phyloP scores from a whole-genome alignment of 2,888 invertebrate species.

The Melinaea menophilus region DNA sequence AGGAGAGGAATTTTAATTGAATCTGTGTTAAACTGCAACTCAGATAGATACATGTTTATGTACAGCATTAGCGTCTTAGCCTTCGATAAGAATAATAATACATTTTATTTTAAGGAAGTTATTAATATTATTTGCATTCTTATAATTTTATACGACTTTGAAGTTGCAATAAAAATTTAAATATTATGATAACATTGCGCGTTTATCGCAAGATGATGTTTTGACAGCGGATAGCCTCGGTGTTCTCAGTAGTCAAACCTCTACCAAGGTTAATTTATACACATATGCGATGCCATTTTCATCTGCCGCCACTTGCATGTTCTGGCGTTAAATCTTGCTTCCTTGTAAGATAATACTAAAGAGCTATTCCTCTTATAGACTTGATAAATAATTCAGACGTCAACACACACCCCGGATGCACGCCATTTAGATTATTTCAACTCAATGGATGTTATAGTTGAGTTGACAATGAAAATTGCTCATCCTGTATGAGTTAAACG shows the following conservation, averaged over 20 bases:
- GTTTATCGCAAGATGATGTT: neutral
- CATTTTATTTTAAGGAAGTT: constrained; percentile 1
- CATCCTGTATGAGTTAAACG: constrained; percentile 52
- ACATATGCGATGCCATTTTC: constrained; percentile 3
- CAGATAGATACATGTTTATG: constrained; percentile 21
- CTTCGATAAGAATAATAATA: neutral
- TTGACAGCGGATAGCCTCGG: constrained; percentile 1
- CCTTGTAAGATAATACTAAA: constrained; percentile 43
- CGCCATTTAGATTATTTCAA: constrained; percentile 73
- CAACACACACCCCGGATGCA: constrained; percentile 75
- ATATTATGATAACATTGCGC: no score
- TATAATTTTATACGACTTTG: neutral
- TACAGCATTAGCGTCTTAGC: neutral
- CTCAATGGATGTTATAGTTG: constrained; percentile 69
- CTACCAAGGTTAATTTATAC: no score
- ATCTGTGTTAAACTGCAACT: constrained; percentile 20
- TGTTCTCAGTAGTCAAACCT: neutral
- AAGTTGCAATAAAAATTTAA: no score
- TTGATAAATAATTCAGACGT: constrained; percentile 50
- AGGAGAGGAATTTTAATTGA: constrained; percentile 42
- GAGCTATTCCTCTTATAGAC: constrained; percentile 59
- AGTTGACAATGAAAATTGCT: constrained; percentile 75
- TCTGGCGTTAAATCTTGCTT: constrained; percentile 37
- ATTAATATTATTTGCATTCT: constrained; percentile 1
- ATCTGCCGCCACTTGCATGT: neutral